Conservation (phyloP, 2,888 invertebrate genomes). For the Sicus ferrugineus region DNA sequence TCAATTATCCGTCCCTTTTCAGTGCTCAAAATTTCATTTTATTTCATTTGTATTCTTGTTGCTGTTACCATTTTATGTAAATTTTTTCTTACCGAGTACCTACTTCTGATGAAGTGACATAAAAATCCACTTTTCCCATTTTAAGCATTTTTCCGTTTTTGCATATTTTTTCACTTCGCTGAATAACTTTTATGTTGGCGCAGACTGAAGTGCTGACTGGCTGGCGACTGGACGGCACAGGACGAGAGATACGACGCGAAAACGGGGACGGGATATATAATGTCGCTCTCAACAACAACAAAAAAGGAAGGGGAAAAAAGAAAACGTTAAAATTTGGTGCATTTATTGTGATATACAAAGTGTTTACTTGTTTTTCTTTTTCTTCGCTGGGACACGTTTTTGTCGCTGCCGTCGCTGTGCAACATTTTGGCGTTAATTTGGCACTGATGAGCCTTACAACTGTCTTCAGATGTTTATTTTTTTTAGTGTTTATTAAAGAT, state of each 20-base stretch:
- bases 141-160: neutral
- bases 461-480: no score
- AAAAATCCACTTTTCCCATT: slow-evolving; percentile 33
- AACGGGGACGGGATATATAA: neutral
- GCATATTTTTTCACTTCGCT: neutral
- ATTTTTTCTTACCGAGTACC: neutral
- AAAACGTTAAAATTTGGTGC: neutral
- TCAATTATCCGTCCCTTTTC: no score
- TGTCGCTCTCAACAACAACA: neutral
- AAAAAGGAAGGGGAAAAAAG: neutral
- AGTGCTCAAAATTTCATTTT: no score
- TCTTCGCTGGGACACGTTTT: neutral
- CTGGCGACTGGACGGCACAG: neutral
- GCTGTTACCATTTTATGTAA: neutral
- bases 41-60: no score
- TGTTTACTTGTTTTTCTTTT: neutral
- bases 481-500: neutral
- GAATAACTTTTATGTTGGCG: neutral
- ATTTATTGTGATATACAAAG: neutral
- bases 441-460: neutral
- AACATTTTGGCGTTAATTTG: neutral
- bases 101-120: slow-evolving; percentile 23
- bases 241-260: neutral
- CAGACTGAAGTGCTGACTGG: no score
- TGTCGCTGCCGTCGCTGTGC: neutral